Base-by-base conservation (phyloP, 1,140 invertebrate species). In the Goniozus legneri region DNA sequence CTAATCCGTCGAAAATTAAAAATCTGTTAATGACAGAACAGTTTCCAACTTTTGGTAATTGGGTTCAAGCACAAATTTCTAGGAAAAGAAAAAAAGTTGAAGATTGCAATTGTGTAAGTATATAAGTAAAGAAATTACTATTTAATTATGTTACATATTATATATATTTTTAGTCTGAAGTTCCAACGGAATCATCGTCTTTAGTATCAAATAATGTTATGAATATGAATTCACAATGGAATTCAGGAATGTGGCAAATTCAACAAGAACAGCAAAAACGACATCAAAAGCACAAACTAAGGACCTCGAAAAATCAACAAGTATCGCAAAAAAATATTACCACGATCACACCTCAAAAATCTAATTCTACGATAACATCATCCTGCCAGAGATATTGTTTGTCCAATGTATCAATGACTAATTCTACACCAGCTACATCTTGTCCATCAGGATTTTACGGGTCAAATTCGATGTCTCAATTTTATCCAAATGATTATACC, bases 11-110 rank as follows among this genome's bases (percentile, higher is more conserved):
- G 15, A 55, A 22, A 4, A 19, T 18, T 0, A 43, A 34, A 1
- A 57, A 31, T 22, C 37, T 44, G 4, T 41, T 54, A 2, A 52
- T 65, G 16, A 45, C 54, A 1, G 66, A 71, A 32, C 64, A 73
- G 33, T 73, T 73, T 56, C 69, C 70, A n/a, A 68, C 58, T 1
- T 38, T 71, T 15, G 65, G 63, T n/a, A 68, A 60, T 32, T 73
- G 70, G 70, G 52, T 61, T 2, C 24, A 27, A 27, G 56, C 62
- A 2, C 47, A 43, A 41, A 59, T 63, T 45, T 56, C 60, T 2
- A 50, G 50, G 10, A 55, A 61, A 42, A 54, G 47, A 18, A n/a
- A 16, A 45, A 3, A 52, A 50, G 24, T 33, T 50, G 0, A 60
- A 60, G n/a, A 22, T 30, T 60, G n/a, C 46, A 50, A 33, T 27